Evolutionary conservation across 2,113 vertebrate species (phyloP).

Genomic region (Bucco capensis): DNA sequence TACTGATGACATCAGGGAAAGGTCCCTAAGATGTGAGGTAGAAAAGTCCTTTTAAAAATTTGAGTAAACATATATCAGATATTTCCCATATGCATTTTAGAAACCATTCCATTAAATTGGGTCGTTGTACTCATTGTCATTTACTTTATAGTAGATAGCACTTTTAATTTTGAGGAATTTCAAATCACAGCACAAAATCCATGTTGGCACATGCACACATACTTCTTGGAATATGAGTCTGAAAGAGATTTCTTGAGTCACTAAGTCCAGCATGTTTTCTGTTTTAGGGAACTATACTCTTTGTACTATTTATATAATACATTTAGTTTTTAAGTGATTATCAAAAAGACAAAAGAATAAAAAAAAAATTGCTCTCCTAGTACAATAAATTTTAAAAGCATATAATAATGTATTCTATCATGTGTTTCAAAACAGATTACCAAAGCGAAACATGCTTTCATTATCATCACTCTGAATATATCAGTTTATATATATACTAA

Average conservation of each 20-base stretch:
- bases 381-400: not conserved
- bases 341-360: not conserved
- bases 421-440: not conserved
- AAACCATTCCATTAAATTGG: not conserved
- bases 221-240: not conserved
- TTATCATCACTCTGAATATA: not conserved
- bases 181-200: not conserved
- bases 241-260: not conserved
- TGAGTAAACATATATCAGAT: not conserved
- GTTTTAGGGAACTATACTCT: not conserved
- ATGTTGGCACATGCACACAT: fast-evolving
- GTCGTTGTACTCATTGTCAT: not conserved
- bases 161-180: not conserved
- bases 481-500: no score
- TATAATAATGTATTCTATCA: not conserved
- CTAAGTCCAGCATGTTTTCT: not conserved
- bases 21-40: not conserved
- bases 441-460: not conserved
- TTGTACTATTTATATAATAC: not conserved
- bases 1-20: not conserved
- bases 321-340: not conserved
- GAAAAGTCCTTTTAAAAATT: not conserved
- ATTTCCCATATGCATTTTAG: not conserved
- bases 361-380: not conserved
- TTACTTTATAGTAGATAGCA: not conserved